Percentiles rank a stretch among this genome's conserved stretches.
Evolutionary conservation across 2,797 vertebrate genomes (phyloP).

Genomic region (Euthynnus affinis): DNA sequence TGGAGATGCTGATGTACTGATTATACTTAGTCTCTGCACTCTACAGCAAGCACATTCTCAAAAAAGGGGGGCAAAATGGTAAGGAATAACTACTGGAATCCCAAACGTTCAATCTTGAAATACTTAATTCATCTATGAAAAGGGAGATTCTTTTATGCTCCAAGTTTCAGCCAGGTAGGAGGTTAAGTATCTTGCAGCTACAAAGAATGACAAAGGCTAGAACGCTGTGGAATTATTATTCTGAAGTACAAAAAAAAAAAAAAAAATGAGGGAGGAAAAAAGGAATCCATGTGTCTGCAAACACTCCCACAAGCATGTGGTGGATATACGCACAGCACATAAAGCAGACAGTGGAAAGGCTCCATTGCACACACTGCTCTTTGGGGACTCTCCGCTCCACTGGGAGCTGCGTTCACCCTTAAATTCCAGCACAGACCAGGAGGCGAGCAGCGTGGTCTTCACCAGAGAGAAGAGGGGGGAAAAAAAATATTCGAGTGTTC

Average conservation of each 20-base stretch:
- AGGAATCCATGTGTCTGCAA: background rate
- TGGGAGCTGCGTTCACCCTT: constrained; percentile 60
- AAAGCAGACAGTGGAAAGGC: constrained; percentile 50
- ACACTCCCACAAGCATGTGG: constrained; percentile 4
- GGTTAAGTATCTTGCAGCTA: background rate
- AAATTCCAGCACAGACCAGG: constrained; percentile 42
- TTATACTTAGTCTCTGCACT: constrained; percentile 2
- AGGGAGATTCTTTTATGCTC: background rate
- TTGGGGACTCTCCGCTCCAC: constrained; percentile 48
- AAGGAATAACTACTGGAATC: background rate
- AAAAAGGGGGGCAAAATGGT: background rate
- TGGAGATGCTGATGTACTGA: constrained; percentile 6
- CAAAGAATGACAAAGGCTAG: background rate
- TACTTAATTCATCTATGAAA: constrained; percentile 5
- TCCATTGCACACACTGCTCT: constrained; percentile 54
- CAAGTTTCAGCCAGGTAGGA: constrained; percentile 16
- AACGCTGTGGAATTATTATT: background rate
- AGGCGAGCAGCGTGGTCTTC: constrained; percentile 21
- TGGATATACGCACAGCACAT: constrained; percentile 14
- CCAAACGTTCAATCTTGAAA: background rate
- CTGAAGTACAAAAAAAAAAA: constrained; percentile 12
- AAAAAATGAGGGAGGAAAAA: background rate
- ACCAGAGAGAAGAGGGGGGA: constrained; percentile 39
- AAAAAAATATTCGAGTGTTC: constrained; percentile 45
- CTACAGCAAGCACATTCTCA: background rate